phyloP scores from a whole-genome alignment of 2,113 vertebrate species.

The Dicrurus megarhynchus region DNA sequence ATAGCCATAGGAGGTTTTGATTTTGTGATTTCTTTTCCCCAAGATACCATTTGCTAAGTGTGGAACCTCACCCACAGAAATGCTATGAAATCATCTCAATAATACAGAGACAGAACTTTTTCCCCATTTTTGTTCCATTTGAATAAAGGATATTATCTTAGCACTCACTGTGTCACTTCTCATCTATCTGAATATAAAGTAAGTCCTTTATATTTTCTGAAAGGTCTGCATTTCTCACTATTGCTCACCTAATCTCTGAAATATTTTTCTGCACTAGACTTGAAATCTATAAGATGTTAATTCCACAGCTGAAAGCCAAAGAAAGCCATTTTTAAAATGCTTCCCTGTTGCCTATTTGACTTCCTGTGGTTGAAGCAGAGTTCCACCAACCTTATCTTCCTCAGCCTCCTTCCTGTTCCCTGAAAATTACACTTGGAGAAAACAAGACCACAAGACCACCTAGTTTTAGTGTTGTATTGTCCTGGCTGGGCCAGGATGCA shows the following conservation, averaged over 20 bases:
- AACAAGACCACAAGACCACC: not conserved
- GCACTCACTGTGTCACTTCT: not conserved
- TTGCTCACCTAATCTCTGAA: not conserved
- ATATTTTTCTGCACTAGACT: not conserved
- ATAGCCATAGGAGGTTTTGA: not conserved
- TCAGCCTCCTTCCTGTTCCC: not conserved
- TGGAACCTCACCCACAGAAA: not conserved
- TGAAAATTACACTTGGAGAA: not conserved
- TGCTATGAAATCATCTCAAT: not conserved
- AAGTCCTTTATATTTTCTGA: not conserved
- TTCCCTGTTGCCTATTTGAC: not conserved
- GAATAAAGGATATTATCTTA: not conserved
- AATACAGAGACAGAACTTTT: not conserved
- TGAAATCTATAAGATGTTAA: not conserved
- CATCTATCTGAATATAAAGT: not conserved
- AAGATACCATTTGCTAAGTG: not conserved
- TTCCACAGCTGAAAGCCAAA: slow-evolving; percentile 2
- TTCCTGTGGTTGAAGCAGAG: not conserved
- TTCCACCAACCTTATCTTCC: not conserved
- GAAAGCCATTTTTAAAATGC: not conserved
- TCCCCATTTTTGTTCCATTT: not conserved
- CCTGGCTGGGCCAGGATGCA: too few relatives aligned
- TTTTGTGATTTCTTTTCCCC: not conserved
- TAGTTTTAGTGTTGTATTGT: too few relatives aligned
- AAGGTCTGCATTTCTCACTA: not conserved